Percentiles rank a stretch among this genome's conserved stretches.
These are phyloP conservation scores for Orientallactaga sibirica DNA, from an alignment of 2,797 vertebrate species.

Conservation along the genomic window DNA sequence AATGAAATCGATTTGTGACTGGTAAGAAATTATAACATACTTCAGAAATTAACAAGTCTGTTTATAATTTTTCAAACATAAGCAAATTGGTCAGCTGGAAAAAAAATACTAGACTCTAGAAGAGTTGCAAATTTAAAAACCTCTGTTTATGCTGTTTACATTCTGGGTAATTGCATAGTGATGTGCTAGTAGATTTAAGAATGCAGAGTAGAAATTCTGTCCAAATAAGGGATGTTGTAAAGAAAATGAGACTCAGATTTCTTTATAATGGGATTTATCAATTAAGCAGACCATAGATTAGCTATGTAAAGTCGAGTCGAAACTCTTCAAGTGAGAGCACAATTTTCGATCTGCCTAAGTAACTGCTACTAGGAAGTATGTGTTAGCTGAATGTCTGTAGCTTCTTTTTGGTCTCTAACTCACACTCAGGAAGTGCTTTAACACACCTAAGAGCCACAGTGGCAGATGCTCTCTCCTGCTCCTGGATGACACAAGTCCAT, in stretches of 20 bases:
- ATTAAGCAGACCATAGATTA: not conserved
- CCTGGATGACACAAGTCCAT: not conserved
- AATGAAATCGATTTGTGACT: not conserved
- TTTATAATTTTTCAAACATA: conserved; percentile 52
- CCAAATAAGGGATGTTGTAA: conserved; percentile 9
- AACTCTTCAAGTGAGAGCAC: not conserved
- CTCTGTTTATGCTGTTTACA: not conserved
- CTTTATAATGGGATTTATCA: not conserved
- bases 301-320: not conserved
- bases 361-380: not conserved
- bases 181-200: conserved; percentile 16
- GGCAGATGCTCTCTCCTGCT: not conserved
- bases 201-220: not conserved
- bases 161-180: not conserved
- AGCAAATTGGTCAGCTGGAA: conserved; percentile 23
- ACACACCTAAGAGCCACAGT: not conserved
- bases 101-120: not conserved
- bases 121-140: not conserved
- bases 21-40: not conserved
- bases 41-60: conserved; percentile 16
- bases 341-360: not conserved
- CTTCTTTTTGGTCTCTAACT: not conserved
- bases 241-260: not conserved
- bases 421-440: not conserved
- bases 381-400: no score